A percentile compares a stretch with the other conserved stretches of the same genome.
phyloP scores from a whole-genome alignment of 2,888 invertebrate species.

The Limnephilus auricula region DNA sequence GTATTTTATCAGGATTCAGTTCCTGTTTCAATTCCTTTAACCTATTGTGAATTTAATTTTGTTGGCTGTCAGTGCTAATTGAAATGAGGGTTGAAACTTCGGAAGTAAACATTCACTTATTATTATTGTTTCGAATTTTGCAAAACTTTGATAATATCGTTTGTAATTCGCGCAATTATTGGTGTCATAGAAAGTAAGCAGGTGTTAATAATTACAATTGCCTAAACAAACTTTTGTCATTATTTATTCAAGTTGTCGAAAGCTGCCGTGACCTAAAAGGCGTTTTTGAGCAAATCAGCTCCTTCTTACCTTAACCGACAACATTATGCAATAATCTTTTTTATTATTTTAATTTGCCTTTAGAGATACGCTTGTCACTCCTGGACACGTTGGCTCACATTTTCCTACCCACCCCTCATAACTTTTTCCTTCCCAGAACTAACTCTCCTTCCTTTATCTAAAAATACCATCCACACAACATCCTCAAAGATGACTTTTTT shows the following conservation, averaged over 20 bases:
- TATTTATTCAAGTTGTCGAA: conserved; percentile 53
- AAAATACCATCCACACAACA: too few species aligned
- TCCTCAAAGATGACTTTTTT: too few species aligned
- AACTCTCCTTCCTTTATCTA: too few species aligned
- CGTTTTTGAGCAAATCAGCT: neutral
- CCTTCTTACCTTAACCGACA: neutral
- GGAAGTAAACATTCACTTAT: conserved; percentile 2
- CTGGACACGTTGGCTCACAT: too few species aligned
- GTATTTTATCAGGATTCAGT: neutral
- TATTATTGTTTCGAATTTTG: neutral
- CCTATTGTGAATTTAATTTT: neutral
- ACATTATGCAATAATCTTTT: neutral
- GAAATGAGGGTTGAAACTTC: neutral
- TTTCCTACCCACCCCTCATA: too few species aligned
- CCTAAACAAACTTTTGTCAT: conserved; percentile 61
- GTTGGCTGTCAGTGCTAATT: neutral
- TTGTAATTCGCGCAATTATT: neutral
- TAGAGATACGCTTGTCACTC: too few species aligned
- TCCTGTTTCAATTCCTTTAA: neutral
- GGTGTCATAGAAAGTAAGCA: conserved; percentile 56
- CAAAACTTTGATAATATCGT: neutral
- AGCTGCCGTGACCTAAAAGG: neutral
- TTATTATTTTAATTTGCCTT: neutral
- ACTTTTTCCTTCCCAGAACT: too few species aligned
- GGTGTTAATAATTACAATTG: conserved; percentile 64